Conservation (phyloP, 35 echinoderm and acorn worm species). For the Ophioderma brevispina region DNA sequence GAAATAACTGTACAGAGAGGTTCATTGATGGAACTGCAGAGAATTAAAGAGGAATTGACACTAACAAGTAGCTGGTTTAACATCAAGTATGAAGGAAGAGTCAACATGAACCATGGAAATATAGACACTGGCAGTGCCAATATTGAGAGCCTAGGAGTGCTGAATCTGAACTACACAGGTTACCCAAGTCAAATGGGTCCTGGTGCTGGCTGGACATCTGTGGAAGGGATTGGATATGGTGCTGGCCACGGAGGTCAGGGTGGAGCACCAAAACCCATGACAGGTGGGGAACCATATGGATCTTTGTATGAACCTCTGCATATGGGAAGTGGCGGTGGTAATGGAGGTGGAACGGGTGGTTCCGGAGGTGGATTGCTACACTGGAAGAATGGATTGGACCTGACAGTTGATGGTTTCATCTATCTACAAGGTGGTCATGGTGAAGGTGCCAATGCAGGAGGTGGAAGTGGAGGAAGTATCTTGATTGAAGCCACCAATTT, state of each 20-base stretch:
- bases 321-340: conserved; percentile 82
- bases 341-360: conserved; percentile 76
- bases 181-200: conserved; percentile 39
- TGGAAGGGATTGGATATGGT: conserved; percentile 57
- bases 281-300: conserved; percentile 73
- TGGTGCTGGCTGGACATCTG: conserved; percentile 67
- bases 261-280: conserved; percentile 66
- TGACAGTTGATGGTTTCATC: conserved; percentile 75
- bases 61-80: conserved; percentile 53
- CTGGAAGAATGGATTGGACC: conserved; percentile 74
- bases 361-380: conserved; percentile 70
- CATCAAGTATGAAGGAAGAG: conserved; percentile 78
- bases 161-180: conserved; percentile 79
- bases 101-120: conserved; percentile 79
- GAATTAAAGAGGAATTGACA: conserved; percentile 72
- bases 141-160: conserved; percentile 78
- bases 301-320: conserved; percentile 71
- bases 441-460: conserved; percentile 62
- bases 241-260: conserved; percentile 90
- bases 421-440: conserved; percentile 55
- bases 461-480: conserved; percentile 88
- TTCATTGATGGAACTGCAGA: conserved; percentile 58
- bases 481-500: conserved; percentile 80
- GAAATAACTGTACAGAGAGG: conserved; percentile 76
- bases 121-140: conserved; percentile 74